Evolutionary conservation across 2,888 invertebrate genomes (phyloP).

Genomic region (Noctuana brunneofusca): DNA sequence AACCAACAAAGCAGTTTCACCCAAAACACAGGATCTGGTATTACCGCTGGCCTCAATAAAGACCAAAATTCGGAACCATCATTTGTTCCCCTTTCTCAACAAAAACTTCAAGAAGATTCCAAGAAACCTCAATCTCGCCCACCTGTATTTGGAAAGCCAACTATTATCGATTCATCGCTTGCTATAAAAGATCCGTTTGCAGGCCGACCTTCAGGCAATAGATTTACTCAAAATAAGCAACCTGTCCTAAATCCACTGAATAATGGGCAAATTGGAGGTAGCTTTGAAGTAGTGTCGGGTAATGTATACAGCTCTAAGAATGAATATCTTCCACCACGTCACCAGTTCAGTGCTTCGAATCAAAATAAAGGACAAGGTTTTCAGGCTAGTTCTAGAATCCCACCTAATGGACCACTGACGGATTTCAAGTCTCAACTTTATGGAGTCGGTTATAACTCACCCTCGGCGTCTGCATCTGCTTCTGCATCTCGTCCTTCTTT

Average conservation of each 20-base stretch:
- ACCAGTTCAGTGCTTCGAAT: conserved; percentile 8
- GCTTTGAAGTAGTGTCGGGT: conserved; percentile 30
- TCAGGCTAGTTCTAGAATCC: neutral
- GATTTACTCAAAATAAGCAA: conserved; percentile 24
- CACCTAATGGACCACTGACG: conserved; percentile 12
- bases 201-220: conserved; percentile 16
- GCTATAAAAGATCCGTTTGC: conserved; percentile 31
- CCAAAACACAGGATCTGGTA: neutral
- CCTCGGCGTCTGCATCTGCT: conserved; percentile 35
- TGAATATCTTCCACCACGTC: conserved; percentile 14
- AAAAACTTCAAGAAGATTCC: conserved; percentile 36
- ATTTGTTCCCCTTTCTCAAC: conserved; percentile 33
- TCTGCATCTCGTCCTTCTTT: conserved; percentile 26
- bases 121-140: conserved; percentile 6
- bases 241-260: conserved; percentile 1
- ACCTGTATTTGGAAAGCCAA: conserved; percentile 27
- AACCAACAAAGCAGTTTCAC: neutral
- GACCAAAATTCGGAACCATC: conserved; percentile 13
- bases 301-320: conserved; percentile 26
- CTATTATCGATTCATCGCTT: conserved; percentile 26
- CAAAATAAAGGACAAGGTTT: conserved; percentile 26
- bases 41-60: neutral
- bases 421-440: conserved; percentile 17
- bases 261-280: conserved; percentile 10
- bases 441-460: conserved; percentile 7